These are phyloP conservation scores for Dysmachus trigonus DNA, from an alignment of 2,888 invertebrate genomes.

Conservation along the genomic window DNA sequence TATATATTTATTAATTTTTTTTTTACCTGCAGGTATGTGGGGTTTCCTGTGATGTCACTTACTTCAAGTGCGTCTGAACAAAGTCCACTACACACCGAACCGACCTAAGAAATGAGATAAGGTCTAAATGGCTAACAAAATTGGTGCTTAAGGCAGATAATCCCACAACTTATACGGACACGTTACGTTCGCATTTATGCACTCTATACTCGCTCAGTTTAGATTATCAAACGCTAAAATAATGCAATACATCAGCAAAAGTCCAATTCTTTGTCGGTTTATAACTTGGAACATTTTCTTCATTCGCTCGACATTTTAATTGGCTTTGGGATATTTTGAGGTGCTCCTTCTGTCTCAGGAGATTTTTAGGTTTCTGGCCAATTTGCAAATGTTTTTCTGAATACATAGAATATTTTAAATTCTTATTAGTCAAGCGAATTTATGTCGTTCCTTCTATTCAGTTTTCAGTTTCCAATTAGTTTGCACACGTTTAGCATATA, in stretches of 20 bases:
- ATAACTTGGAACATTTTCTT: neutral
- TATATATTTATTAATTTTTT: too few species aligned
- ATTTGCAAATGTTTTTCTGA: neutral
- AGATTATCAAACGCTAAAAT: neutral
- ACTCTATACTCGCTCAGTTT: neutral
- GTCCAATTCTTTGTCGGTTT: neutral
- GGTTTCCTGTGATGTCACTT: slow-evolving; percentile 30
- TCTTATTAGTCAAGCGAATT: neutral
- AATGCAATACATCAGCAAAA: neutral
- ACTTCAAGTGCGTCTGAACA: neutral
- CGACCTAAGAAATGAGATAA: slow-evolving; percentile 5
- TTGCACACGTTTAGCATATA: neutral
- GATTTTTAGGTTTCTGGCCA: neutral
- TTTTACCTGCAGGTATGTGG: slow-evolving; percentile 10
- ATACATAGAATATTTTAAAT: neutral
- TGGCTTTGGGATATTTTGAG: neutral
- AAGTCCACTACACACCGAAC: too few species aligned
- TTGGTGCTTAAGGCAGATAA: slow-evolving; percentile 6
- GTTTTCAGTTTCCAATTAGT: neutral
- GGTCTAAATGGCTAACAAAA: slow-evolving; percentile 11
- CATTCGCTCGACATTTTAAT: neutral
- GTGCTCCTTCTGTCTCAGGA: neutral
- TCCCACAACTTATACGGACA: neutral
- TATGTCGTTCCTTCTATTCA: neutral
- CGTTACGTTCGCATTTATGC: neutral